Base-by-base conservation (phyloP, 2,797 vertebrate genomes). In the Meda fulgida region DNA sequence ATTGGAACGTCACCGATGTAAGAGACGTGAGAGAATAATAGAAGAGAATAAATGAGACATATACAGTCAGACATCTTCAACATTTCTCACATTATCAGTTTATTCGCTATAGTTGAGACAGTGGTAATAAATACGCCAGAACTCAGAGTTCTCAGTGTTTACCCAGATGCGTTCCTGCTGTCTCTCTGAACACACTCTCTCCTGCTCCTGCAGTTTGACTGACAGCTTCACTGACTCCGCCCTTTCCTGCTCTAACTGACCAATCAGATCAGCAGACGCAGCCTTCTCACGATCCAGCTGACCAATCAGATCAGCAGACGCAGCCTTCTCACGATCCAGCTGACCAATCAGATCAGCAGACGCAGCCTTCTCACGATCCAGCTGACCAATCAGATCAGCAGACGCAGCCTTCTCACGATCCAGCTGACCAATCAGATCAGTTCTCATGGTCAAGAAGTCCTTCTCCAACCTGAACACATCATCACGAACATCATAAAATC, bases 391-490 rank as follows among this genome's bases (percentile, higher is more conserved):
- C 46, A 48, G 46, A 48, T 48, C 14, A 16, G 46, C 36, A 7
- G 36, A 38, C 36, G 6, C 36, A 7, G 53, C 71, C 63, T 85
- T 85, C 23, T 80, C 77, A 21, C 48, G 60, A 13, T 89, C 43
- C 63, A 89, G 29, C 66, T 81, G 89, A 29, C 34, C 73, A 65
- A 16, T 48, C 46, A 48, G 46, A 48, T 48, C 46, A 48, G 46
- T 34, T 65, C 81, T 87, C 34, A 78, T 76, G 76, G 36, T 70
- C 14, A 23, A 10, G 40, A 77, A 77, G 34, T 89, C 84, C 65
- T 86, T 70, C 70, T 89, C 78, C 70, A 88, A 1, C 43, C 89
- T 89, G 53, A 21, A 85, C 40, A 85, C 53, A 78, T 18, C 48
- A 69, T n/a, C 13, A n/a, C 5, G 11, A 10, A 7, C 21, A 46